Evolutionary conservation across 2,113 vertebrate genomes (phyloP).

Genomic region (Polypterus senegalus): DNA sequence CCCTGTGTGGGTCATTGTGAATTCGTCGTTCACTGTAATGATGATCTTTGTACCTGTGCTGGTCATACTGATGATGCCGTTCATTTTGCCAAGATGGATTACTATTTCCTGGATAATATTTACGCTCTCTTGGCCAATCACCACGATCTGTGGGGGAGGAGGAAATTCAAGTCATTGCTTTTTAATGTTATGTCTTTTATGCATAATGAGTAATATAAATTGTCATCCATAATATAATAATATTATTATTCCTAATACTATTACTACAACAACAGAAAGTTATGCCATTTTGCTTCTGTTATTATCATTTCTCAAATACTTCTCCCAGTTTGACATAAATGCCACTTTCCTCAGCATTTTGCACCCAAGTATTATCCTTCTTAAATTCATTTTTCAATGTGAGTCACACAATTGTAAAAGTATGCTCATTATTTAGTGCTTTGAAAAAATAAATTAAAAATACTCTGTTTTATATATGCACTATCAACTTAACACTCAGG

Average conservation of each 20-base stretch:
- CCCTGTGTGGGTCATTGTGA: constrained; percentile 70
- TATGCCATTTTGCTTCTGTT: too few relatives aligned
- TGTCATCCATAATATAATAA: neutral
- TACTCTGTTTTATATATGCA: too few relatives aligned
- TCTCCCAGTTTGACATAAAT: too few relatives aligned
- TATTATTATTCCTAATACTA: neutral
- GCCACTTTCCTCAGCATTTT: too few relatives aligned
- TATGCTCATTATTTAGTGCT: too few relatives aligned
- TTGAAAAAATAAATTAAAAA: too few relatives aligned
- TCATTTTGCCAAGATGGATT: constrained; percentile 77
- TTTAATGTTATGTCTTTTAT: neutral
- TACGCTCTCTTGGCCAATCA: constrained; percentile 87
- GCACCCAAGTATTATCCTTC: too few relatives aligned
- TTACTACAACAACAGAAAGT: too few relatives aligned
- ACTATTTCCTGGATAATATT: constrained; percentile 75
- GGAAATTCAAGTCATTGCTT: neutral
- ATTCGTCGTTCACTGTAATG: constrained; percentile 75
- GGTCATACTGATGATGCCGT: constrained; percentile 80
- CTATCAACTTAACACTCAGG: too few relatives aligned
- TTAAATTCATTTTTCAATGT: too few relatives aligned
- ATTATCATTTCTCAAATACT: too few relatives aligned
- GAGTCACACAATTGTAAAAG: too few relatives aligned
- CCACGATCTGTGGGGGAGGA: constrained; percentile 59
- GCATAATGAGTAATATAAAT: neutral
- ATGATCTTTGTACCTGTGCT: constrained; percentile 86